phyloP scores from a whole-genome alignment of 2,888 invertebrate species.

The Eudemis profundana region DNA sequence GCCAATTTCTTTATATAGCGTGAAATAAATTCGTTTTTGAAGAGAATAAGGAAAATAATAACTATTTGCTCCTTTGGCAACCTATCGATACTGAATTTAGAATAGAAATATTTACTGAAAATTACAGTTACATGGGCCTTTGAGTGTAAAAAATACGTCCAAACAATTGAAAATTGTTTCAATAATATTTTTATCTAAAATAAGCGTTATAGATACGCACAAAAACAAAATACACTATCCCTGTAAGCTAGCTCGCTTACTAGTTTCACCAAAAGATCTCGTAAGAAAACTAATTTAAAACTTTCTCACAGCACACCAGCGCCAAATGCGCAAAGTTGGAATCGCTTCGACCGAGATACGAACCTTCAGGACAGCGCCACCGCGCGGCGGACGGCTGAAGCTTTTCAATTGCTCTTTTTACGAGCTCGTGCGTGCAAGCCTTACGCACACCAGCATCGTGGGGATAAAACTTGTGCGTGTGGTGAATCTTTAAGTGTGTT shows the following conservation, averaged over 20 bases:
- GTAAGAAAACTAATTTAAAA: conserved; percentile 72
- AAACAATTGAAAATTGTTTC: too few species aligned
- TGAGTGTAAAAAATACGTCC: too few species aligned
- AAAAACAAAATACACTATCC: conserved; percentile 13
- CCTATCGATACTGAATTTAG: too few species aligned
- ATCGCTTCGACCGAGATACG: conserved; percentile 59
- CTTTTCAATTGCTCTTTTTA: conserved; percentile 79
- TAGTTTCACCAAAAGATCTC: conserved; percentile 50
- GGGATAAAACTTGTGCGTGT: conserved; percentile 73
- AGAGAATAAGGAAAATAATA: too few species aligned
- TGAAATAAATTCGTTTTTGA: too few species aligned
- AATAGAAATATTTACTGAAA: too few species aligned
- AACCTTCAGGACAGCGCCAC: conserved; percentile 77
- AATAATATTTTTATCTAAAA: background rate
- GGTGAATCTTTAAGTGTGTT: conserved; percentile 68
- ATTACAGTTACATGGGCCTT: too few species aligned
- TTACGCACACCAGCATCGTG: conserved; percentile 72
- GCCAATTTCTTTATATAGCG: background rate
- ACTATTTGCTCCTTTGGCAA: too few species aligned
- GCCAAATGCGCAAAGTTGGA: conserved; percentile 64
- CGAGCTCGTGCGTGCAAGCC: conserved; percentile 68
- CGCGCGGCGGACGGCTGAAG: conserved; percentile 81
- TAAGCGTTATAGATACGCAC: background rate
- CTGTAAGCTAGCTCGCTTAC: conserved; percentile 30
- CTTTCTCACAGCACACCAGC: conserved; percentile 67